Conservation (phyloP, 2,888 invertebrate species). For the Amphipoea lucens region DNA sequence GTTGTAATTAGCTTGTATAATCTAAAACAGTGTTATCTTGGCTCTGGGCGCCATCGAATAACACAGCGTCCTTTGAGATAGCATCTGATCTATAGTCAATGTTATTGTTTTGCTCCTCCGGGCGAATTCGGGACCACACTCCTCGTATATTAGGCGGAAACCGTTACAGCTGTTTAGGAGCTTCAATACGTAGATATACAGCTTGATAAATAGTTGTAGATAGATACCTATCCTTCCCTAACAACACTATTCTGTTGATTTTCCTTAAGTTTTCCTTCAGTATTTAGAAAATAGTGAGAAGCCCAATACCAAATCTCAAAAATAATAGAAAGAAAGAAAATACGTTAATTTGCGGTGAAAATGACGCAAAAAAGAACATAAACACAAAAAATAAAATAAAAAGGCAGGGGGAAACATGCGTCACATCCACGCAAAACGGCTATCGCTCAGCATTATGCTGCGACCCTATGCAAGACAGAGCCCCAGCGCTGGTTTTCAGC, state of each 20-base stretch:
- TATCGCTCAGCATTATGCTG: no score
- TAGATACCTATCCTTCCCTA: no score
- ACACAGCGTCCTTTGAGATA: constrained; percentile 58
- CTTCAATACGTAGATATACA: constrained; percentile 14
- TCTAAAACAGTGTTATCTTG: constrained; percentile 57
- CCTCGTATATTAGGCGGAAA: constrained; percentile 30
- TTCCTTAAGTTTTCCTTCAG: constrained; percentile 1
- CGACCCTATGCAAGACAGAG: no score
- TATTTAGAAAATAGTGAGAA: neutral
- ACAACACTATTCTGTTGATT: neutral
- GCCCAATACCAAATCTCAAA: neutral
- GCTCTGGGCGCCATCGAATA: constrained; percentile 53
- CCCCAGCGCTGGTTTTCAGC: no score
- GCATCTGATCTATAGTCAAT: constrained; percentile 57
- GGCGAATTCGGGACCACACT: constrained; percentile 38
- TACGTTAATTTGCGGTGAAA: no score
- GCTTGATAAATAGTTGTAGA: neutral
- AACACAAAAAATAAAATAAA: no score
- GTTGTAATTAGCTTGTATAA: constrained; percentile 59
- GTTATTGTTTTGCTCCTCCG: constrained; percentile 60
- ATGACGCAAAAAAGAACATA: no score
- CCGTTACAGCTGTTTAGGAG: constrained; percentile 36
- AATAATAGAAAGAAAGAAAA: neutral
- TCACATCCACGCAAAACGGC: no score
- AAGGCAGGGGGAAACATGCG: no score